phyloP scores from a whole-genome alignment of 2,888 invertebrate species.

The Spisula subtruncata region DNA sequence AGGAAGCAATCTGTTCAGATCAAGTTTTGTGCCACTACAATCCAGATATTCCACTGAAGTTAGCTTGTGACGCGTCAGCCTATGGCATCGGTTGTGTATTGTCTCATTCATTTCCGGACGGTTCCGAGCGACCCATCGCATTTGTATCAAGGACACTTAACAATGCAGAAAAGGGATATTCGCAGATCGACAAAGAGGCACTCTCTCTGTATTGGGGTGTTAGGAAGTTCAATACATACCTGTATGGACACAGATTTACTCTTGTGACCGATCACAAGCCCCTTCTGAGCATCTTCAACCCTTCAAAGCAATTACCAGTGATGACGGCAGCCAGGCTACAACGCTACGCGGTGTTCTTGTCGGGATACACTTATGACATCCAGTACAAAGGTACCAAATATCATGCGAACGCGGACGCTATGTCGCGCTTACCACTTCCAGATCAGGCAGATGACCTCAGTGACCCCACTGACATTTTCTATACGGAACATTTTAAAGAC shows the following conservation, averaged over 20 bases:
- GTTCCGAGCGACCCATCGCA: neutral
- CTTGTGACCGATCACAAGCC: conserved; percentile 87
- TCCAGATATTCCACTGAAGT: conserved; percentile 74
- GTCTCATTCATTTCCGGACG: conserved; percentile 21
- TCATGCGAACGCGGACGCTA: conserved; percentile 83
- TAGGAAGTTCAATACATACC: conserved; percentile 85
- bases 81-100: conserved; percentile 68
- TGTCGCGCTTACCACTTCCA: conserved; percentile 77
- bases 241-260: conserved; percentile 87
- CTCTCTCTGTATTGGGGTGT: neutral
- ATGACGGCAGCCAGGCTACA: conserved; percentile 80
- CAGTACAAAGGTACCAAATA: conserved; percentile 78
- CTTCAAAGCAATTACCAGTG: conserved; percentile 78
- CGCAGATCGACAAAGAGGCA: conserved; percentile 27
- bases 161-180: neutral
- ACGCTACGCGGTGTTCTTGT: conserved; percentile 79
- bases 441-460: neutral
- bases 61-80: conserved; percentile 87
- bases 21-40: conserved; percentile 82
- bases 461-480: conserved; percentile 44
- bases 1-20: conserved; percentile 69
- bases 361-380: conserved; percentile 84
- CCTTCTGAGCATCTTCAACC: conserved; percentile 77
- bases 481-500: conserved; percentile 48
- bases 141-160: conserved; percentile 11